These are phyloP conservation scores for Arenaria interpres DNA, from an alignment of 2,113 vertebrate species.

Conservation along the genomic window DNA sequence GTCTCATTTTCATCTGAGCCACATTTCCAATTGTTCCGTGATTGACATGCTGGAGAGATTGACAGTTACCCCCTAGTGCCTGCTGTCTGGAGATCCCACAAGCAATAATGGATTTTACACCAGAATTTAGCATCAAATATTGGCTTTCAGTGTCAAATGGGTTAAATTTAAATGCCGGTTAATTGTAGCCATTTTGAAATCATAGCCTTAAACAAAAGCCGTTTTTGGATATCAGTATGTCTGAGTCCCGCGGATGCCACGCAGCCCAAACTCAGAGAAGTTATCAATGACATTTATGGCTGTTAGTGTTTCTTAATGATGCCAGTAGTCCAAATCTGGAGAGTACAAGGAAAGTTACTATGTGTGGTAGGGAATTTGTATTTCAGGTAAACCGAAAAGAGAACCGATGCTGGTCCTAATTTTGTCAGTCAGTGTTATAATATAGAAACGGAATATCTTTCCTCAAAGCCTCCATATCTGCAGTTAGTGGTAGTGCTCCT, in stretches of 20 bases:
- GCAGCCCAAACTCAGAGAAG: neutral
- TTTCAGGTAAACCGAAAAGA: neutral
- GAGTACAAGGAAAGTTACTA: neutral
- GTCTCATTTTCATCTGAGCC: constrained; percentile 66
- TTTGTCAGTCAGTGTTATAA: neutral
- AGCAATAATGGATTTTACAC: constrained; percentile 73
- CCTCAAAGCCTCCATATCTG: neutral
- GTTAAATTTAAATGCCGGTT: constrained; percentile 68
- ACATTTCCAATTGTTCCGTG: constrained; percentile 68
- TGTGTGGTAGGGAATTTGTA: neutral
- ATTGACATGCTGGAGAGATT: constrained; percentile 66
- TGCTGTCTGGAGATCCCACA: constrained; percentile 70
- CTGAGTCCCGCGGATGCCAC: neutral
- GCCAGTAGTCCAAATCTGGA: neutral
- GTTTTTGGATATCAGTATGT: neutral
- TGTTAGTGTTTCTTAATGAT: neutral
- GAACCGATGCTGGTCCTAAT: neutral
- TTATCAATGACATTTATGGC: neutral
- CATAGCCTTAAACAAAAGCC: constrained; percentile 45
- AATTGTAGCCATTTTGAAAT: constrained; percentile 64
- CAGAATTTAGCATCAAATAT: constrained; percentile 72
- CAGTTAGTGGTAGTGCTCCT: neutral
- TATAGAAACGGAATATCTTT: neutral
- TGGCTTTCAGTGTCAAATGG: constrained; percentile 73
- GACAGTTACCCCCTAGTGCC: constrained; percentile 71